A percentile compares a stretch with the other conserved stretches of the same genome.
These are phyloP conservation scores for Myrmecophaga tridactyla DNA, from an alignment of 2,113 vertebrate genomes.

Conservation along the genomic window DNA sequence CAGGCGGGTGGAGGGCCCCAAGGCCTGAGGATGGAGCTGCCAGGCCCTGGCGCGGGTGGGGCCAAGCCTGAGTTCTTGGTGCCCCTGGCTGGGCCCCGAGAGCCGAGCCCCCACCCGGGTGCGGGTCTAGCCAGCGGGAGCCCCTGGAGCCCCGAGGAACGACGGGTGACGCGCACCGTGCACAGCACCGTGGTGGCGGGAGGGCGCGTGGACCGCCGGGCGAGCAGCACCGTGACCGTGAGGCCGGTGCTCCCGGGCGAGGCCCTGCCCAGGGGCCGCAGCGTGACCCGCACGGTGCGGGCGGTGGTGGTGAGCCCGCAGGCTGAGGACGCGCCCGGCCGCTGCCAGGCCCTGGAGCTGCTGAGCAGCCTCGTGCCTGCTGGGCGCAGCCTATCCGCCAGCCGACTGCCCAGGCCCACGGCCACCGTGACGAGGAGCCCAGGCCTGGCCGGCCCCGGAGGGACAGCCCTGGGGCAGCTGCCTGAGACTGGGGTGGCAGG, in stretches of 20 bases:
- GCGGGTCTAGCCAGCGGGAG: background rate
- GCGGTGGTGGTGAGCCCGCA: constrained; percentile 40
- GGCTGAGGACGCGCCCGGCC: constrained; percentile 21
- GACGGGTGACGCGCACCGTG: constrained; percentile 48
- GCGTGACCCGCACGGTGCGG: background rate
- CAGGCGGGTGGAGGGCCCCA: accelerated
- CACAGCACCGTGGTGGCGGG: constrained; percentile 57
- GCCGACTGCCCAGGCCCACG: constrained; percentile 13
- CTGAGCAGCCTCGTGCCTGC: constrained; percentile 51
- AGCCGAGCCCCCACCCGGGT: constrained; percentile 27
- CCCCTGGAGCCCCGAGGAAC: constrained; percentile 19
- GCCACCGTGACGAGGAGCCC: background rate
- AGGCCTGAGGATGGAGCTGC: background rate
- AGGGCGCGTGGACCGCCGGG: background rate
- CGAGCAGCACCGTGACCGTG: constrained; percentile 42
- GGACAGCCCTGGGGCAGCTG: background rate
- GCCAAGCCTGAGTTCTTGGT: constrained; percentile 68
- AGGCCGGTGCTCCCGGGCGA: accelerated
- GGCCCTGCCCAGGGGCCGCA: constrained; percentile 57
- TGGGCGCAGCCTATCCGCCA: background rate
- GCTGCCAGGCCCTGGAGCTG: constrained; percentile 69
- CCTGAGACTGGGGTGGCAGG: background rate
- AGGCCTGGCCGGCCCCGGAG: background rate
- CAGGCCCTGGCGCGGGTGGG: accelerated
- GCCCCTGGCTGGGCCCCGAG: constrained; percentile 36